A percentile compares a stretch with the other conserved stretches of the same genome.
Evolutionary conservation across 2,113 vertebrate genomes (phyloP).

Genomic region (Microcebus tavaratra): DNA sequence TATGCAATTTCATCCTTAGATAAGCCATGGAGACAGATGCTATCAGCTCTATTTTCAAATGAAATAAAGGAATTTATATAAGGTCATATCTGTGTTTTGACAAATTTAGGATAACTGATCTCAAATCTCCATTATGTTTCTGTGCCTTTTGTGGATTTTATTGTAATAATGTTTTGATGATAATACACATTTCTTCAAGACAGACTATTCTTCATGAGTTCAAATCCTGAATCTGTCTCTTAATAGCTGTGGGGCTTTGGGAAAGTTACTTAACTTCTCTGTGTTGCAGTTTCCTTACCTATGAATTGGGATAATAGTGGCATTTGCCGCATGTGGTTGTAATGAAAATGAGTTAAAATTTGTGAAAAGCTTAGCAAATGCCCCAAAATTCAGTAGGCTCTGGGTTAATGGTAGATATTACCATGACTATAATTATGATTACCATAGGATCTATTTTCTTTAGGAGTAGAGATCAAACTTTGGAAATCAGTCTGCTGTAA

Average conservation of each 20-base stretch:
- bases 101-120: not conserved
- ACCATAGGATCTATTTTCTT: not conserved
- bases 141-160: not conserved
- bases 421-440: not conserved
- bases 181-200: not conserved
- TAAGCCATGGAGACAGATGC: fast-evolving
- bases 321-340: not conserved
- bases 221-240: not conserved
- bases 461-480: not conserved
- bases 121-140: not conserved
- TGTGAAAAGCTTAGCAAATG: not conserved
- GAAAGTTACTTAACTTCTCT: not conserved
- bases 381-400: not conserved
- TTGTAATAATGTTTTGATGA: not conserved
- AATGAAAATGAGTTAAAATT: not conserved
- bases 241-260: not conserved
- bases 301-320: not conserved
- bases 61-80: not conserved
- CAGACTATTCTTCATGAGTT: not conserved
- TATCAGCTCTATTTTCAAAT: not conserved
- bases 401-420: not conserved
- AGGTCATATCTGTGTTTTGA: not conserved
- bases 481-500: not conserved
- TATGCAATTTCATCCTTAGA: too few species aligned
- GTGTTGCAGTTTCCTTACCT: not conserved